phyloP scores from a whole-genome alignment of 92 coral and sea anemone species.

The Parazoanthus swiftii region DNA sequence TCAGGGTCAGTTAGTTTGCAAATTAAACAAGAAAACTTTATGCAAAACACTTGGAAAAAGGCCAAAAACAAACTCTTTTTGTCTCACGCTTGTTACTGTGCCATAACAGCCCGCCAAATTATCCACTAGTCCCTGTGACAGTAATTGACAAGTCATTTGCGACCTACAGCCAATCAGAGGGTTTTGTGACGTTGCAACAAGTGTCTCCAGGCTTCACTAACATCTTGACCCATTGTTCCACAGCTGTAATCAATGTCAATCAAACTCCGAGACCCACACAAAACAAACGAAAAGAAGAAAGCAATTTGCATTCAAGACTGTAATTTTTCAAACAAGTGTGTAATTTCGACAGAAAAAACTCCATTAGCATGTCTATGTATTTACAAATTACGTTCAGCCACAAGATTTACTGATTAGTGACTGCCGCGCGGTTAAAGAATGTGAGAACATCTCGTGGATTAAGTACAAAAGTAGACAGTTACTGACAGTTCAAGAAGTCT shows the following conservation, averaged over 20 bases:
- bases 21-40: slow-evolving; percentile 8
- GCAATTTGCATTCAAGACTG: slow-evolving; percentile 26
- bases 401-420: not conserved
- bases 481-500: not conserved
- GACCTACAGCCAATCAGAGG: slow-evolving; percentile 23
- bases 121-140: not conserved
- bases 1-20: slow-evolving; percentile 32
- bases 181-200: slow-evolving; percentile 13
- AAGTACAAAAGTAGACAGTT: too few relatives aligned
- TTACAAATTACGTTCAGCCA: not conserved
- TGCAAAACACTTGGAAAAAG: not conserved
- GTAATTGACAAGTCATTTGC: slow-evolving; percentile 32
- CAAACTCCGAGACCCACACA: not conserved
- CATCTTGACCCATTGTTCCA: slow-evolving; percentile 18
- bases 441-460: not conserved
- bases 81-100: not conserved
- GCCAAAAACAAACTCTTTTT: not conserved
- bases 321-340: slow-evolving; percentile 26
- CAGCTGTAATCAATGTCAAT: slow-evolving; percentile 28
- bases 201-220: not conserved
- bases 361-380: slow-evolving; percentile 14
- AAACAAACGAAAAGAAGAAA: not conserved
- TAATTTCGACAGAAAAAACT: slow-evolving; percentile 23
- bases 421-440: not conserved
- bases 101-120: not conserved